These are phyloP conservation scores for Orgyia antiqua DNA, from an alignment of 2,888 invertebrate genomes.

Conservation along the genomic window DNA sequence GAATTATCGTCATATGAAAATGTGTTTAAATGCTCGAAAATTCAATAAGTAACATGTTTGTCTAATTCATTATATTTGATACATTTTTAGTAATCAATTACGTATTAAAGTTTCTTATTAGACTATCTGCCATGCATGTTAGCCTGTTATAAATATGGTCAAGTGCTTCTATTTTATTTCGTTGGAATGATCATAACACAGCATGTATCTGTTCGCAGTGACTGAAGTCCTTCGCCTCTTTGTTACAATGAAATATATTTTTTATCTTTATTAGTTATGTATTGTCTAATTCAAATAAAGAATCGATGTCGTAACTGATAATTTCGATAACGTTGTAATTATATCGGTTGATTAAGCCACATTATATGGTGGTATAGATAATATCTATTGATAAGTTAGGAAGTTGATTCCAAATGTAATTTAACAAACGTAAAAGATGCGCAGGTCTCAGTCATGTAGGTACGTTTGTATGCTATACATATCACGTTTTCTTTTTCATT, in stretches of 20 bases:
- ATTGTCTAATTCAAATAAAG: conserved; percentile 2
- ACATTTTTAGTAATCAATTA: no score
- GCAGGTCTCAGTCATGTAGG: conserved; percentile 32
- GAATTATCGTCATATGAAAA: no score
- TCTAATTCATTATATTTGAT: no score
- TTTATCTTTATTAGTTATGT: neutral
- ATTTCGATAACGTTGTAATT: neutral
- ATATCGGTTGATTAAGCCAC: neutral
- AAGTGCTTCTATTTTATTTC: conserved; percentile 41
- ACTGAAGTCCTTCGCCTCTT: conserved; percentile 44
- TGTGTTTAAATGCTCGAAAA: no score
- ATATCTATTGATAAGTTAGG: no score
- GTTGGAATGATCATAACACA: conserved; percentile 51
- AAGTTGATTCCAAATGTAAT: no score
- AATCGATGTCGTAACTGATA: conserved; percentile 3
- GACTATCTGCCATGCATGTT: conserved; percentile 21
- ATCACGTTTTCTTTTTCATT: conserved; percentile 75
- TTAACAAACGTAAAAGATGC: conserved; percentile 38
- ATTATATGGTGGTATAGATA: no score
- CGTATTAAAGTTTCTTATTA: neutral
- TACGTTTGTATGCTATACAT: conserved; percentile 49
- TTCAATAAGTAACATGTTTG: no score
- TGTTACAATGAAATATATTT: neutral
- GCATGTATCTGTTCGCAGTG: conserved; percentile 55
- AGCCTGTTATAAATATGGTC: conserved; percentile 19